phyloP scores from a whole-genome alignment of 2,113 vertebrate genomes.

The Neotoma lepida region DNA sequence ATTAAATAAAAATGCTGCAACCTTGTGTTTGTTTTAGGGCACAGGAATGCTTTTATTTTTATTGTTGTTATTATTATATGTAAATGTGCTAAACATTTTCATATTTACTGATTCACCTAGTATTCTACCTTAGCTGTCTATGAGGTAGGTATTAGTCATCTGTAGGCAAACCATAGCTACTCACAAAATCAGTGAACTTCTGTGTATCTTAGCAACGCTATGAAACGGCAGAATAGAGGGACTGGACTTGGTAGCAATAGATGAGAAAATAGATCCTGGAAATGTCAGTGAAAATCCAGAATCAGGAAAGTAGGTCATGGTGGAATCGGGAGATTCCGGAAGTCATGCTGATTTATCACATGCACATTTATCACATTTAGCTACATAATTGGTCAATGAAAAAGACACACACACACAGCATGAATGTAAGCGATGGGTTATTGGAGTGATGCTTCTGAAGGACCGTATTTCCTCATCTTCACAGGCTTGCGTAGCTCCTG shows the following conservation, averaged over 20 bases:
- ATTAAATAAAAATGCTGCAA: background rate
- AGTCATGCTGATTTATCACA: background rate
- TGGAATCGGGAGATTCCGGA: background rate
- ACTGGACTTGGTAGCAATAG: background rate
- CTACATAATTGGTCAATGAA: background rate
- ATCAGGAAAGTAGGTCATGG: background rate
- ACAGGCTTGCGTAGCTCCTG: background rate
- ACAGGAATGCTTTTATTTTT: background rate
- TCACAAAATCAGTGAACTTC: background rate
- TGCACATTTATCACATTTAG: background rate
- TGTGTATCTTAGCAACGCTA: background rate
- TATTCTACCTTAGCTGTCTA: background rate
- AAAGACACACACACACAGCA: background rate
- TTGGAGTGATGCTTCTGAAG: background rate
- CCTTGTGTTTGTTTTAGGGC: background rate
- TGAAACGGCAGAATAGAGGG: background rate
- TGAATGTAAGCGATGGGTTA: background rate
- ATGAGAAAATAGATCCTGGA: background rate
- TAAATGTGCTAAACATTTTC: background rate
- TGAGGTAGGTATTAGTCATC: background rate
- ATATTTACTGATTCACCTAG: background rate
- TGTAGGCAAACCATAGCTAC: background rate
- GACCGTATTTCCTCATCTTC: background rate
- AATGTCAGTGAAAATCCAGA: background rate
- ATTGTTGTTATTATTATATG: background rate